Evolutionary conservation across 2,113 vertebrate genomes (phyloP).

Genomic region (Tragelaphus strepsiceros): DNA sequence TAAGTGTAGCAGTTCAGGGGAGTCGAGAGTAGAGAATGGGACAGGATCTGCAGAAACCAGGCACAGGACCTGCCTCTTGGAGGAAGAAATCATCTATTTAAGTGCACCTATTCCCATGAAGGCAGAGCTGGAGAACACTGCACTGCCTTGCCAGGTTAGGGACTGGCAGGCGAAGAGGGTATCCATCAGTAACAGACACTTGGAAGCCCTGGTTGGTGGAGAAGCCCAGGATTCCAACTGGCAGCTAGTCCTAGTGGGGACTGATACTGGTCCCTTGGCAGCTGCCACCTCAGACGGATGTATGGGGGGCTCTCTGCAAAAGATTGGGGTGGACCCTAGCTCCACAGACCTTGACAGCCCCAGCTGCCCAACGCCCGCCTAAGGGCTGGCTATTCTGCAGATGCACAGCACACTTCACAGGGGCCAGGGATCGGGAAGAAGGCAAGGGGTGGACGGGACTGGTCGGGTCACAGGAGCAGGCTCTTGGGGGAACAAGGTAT

Average conservation of each 20-base stretch:
- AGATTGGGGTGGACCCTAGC: neutral
- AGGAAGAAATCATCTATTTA: neutral
- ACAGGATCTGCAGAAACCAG: neutral
- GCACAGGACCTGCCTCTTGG: neutral
- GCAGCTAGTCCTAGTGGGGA: neutral
- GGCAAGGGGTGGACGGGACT: rapidly evolving
- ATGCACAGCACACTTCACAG: neutral
- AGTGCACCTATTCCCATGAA: neutral
- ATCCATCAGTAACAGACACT: neutral
- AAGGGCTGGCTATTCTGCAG: neutral
- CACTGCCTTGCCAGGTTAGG: neutral
- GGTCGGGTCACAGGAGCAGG: neutral
- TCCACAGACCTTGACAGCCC: neutral
- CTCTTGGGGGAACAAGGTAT: neutral
- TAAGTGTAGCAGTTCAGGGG: no score
- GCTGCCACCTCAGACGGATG: neutral
- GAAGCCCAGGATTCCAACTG: neutral
- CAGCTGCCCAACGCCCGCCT: neutral
- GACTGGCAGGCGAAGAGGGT: neutral
- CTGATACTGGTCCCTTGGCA: neutral
- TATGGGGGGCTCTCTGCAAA: neutral
- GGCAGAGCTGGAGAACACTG: no score
- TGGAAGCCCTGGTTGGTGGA: neutral
- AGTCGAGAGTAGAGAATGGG: neutral
- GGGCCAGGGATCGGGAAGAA: no score